Base-by-base conservation (phyloP, 2,113 vertebrate species). In the Aegithalos caudatus region DNA sequence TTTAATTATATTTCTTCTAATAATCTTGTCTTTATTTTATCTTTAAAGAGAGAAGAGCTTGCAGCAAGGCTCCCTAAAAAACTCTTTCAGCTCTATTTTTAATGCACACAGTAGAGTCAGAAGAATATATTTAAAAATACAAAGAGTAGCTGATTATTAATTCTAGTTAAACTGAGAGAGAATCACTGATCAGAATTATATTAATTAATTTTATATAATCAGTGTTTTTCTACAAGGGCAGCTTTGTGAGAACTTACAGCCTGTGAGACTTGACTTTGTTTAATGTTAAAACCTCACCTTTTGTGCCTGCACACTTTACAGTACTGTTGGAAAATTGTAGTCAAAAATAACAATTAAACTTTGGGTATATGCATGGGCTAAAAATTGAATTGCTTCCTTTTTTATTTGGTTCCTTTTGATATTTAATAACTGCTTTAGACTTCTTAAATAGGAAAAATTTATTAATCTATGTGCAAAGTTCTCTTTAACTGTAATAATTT, bases 161-260 rank as follows among this genome's bases (percentile, higher is more conserved):
- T 93, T 96, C 87, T 64, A 94, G 91, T 90, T 95, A 96, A 95
- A 95, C 86, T 92, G 48, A 93, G 89, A 86, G 53, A 91, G 92
- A 88, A 92, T 87, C 86, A 86, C 91, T 88, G 64, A 96, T 97
- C 83, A 89, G 81, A 95, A 97, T 86, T 85, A 82, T 17, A 82
- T 76, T 94, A 97, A 97, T 95, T 96, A 96, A 95, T 97, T 97
- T 97, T 92, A 97, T 83, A 94, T 95, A 94, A 96, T 96, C 93
- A 94, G 73, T 95, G 72, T 94, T 94, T 95, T 93, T 88, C 81
- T 81, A 73, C 48, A 86, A 77, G 45, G 83, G 53, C 64, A 86
- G 70, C 74, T 91, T 90, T 96, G 38, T 85, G 45, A 77, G 70
- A 35, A 66, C n/a, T 88, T 76, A 29, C 2, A 81, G 53, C 9